Evolutionary conservation across 2,888 invertebrate genomes (phyloP).

Genomic region (Tetanocera ferruginea): DNA sequence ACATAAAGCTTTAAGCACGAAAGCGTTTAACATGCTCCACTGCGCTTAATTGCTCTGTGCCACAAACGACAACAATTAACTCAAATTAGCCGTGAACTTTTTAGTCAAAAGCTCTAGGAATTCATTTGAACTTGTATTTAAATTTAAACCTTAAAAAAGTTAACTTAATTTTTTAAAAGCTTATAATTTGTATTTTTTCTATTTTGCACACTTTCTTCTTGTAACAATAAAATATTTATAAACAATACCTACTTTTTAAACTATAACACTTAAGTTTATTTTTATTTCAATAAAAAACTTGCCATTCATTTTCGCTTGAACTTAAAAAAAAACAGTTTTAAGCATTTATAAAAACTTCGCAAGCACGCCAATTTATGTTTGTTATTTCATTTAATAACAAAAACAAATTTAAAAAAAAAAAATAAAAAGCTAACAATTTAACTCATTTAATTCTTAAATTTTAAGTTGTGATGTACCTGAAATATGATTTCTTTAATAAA

Average conservation of each 20-base stretch:
- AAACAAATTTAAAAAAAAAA: not conserved
- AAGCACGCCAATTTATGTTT: too few species aligned
- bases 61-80: too few species aligned
- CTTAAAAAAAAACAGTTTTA: too few species aligned
- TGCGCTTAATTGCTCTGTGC: too few species aligned
- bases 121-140: too few species aligned
- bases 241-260: not conserved
- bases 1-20: too few species aligned
- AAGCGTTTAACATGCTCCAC: too few species aligned
- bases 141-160: too few species aligned
- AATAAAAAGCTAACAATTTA: not conserved
- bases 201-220: not conserved
- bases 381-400: not conserved
- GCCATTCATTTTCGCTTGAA: not conserved
- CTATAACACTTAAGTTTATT: not conserved
- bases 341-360: too few species aligned
- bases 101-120: too few species aligned
- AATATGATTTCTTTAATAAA: constrained; percentile 65
- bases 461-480: constrained; percentile 70
- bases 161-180: not conserved
- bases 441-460: constrained; percentile 60
- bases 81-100: too few species aligned
- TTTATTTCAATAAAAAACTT: not conserved
- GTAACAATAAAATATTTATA: not conserved
- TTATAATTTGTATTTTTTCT: not conserved